These are phyloP conservation scores for Lithophane semibrunnea DNA, from an alignment of 2,888 invertebrate genomes.

Conservation along the genomic window DNA sequence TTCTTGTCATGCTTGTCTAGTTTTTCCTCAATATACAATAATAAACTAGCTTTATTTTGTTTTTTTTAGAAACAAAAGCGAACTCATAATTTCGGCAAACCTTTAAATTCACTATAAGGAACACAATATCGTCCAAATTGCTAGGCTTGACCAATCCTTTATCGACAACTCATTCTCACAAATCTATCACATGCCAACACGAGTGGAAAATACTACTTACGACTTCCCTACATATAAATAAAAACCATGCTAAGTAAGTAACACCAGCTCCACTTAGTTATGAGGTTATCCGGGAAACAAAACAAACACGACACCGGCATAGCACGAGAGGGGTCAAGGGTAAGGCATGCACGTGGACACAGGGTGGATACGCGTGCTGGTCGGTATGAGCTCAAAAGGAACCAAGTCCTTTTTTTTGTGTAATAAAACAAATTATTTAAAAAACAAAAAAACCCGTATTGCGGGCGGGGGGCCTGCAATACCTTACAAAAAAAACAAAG, in stretches of 20 bases:
- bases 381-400: slow-evolving; percentile 17
- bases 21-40: not conserved
- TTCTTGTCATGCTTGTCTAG: not conserved
- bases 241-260: not conserved
- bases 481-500: too few relatives aligned
- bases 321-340: slow-evolving; percentile 49
- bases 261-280: not conserved
- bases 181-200: not conserved
- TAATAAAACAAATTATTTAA: too few relatives aligned
- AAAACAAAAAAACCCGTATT: too few relatives aligned
- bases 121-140: not conserved
- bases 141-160: not conserved
- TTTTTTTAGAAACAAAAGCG: not conserved
- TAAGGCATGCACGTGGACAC: slow-evolving; percentile 53
- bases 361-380: slow-evolving; percentile 44
- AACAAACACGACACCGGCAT: slow-evolving; percentile 30
- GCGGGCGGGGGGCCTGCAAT: too few relatives aligned
- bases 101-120: not conserved
- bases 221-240: not conserved
- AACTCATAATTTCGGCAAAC: not conserved
- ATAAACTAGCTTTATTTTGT: too few relatives aligned
- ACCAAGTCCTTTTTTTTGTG: slow-evolving; percentile 23
- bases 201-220: not conserved
- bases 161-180: not conserved
- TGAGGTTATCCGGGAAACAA: slow-evolving; percentile 23